Base-by-base conservation (phyloP, 2,797 vertebrate species). In the Heteromormyrus szaboi region DNA sequence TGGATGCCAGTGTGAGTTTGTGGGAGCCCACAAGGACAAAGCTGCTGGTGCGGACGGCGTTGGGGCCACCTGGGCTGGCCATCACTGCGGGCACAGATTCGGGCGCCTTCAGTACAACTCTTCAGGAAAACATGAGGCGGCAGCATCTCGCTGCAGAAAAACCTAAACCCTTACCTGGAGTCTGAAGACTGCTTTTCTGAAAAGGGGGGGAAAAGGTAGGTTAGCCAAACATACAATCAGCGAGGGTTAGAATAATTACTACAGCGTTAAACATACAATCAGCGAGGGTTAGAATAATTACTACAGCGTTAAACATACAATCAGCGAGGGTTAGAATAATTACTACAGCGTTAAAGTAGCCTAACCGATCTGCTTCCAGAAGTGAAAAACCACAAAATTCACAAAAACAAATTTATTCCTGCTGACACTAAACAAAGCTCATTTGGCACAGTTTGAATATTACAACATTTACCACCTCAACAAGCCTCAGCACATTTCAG, bases 51-150 rank as follows among this genome's bases (percentile, higher is more conserved):
- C 98, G 97, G 50, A 99, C 95, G 0, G 98, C 96, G n/a, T 95
- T 96, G 7, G 97, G 98, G 1, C 98, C 97, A 8, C 97, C 97
- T 0, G 98, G 98, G 90, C 98, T 99, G 86, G 98, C 96, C 94
- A 98, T 91, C 12, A 96, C 98, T 99, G 81, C 2, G 88, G 90
- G 91, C 59, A 89, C 81, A 91, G 7, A 91, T 86, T 41, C 29
- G 4, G 2, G 53, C 0, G 7, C 14, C 19, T 88, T 72, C 41
- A 84, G 81, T 25, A 4, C 33, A 79, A 0, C 17, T 86, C n/a
- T 25, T 33, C n/a, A 50, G 84, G 12, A 41, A 85, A 54, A 59
- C 12, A 14, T 4, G 25, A 8, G 19, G 44, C 1, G 7, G 22
- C 25, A 4, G 65, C 25, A 33, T n/a, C 54, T n/a, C n/a, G 1